phyloP scores from a whole-genome alignment of 1,140 invertebrate genomes.

The Zaprionus ornatus region DNA sequence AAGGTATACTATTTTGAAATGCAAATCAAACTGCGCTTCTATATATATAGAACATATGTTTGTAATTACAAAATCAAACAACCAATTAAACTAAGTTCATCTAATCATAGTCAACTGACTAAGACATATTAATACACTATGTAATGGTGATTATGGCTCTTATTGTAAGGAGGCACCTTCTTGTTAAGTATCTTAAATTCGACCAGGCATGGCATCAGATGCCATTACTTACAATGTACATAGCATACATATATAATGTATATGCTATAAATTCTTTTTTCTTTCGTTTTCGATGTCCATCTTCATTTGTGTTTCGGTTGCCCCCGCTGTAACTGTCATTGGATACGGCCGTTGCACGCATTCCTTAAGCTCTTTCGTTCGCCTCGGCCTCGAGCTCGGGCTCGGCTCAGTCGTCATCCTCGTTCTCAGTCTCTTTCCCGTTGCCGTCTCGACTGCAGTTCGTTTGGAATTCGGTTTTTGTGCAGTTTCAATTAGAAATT shows the following conservation, averaged over 20 bases:
- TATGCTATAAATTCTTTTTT: background rate
- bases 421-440: background rate
- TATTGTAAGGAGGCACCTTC: no score
- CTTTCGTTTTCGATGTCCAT: conserved; percentile 24
- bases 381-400: no score
- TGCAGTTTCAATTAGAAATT: conserved; percentile 62
- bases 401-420: background rate
- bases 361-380: conserved; percentile 35
- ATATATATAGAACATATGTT: no score
- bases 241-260: background rate
- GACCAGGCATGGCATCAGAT: background rate
- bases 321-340: conserved; percentile 51
- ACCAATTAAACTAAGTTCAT: no score
- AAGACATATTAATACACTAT: no score
- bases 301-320: conserved; percentile 7
- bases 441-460: background rate
- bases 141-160: no score
- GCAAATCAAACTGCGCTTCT: no score
- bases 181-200: background rate
- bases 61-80: no score
- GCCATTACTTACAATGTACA: background rate
- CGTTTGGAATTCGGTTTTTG: conserved; percentile 31
- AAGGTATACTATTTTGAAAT: no score
- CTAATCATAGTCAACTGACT: no score
- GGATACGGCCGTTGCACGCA: conserved; percentile 58